Base-by-base conservation (phyloP, 2,888 invertebrate genomes). In the Ceraclea dissimilis region DNA sequence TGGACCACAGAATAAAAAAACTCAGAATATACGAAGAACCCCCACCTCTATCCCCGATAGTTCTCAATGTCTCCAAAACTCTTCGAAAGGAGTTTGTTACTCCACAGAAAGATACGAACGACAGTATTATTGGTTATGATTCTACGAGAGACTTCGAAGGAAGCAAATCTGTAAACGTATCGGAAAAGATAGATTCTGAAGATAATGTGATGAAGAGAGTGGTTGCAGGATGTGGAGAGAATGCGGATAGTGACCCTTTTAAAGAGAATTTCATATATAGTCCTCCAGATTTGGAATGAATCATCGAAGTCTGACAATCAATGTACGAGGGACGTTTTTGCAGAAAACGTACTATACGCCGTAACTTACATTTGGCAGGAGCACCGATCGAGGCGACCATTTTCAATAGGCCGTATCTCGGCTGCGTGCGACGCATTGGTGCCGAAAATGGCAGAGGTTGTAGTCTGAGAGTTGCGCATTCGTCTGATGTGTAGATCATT, bases 21-120 rank as follows among this genome's bases (percentile, higher is more conserved):
- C 66, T 83, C 52, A 73, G 73, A 67, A 70, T 70, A 64, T 81
- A 81, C 48, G 81, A 78, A 0, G 76, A 79, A 64, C 77, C 82
- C 0, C 80, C 81, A 0, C 73, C 78, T 1, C 65, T 82, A n/a
- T 74, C 75, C n/a, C 72, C 76, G 0, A 70, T 81, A 18, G 70
- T 74, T 1, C 64, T 70, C 1, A 72, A 66, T 44, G 70, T 72
- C 1, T 79, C 71, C 56, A 76, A 73, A 65, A 72, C 70, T 58
- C 74, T 76, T 2, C 65, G 76, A 10, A 64, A 63, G 13, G 64
- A 63, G 2, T 64, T 64, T 47, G 64, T 64, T 20, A 59, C 62
- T 11, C 66, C 66, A 8, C 58, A 60, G 18, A 50, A 48, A 26
- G 34, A 54, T 46, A 18, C 10, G 8, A 18, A 13, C 13, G 26